Base-by-base conservation (phyloP, 30 jellyfish, hydroid and myxozoan genomes). In the Phacellophora camtschatica region DNA sequence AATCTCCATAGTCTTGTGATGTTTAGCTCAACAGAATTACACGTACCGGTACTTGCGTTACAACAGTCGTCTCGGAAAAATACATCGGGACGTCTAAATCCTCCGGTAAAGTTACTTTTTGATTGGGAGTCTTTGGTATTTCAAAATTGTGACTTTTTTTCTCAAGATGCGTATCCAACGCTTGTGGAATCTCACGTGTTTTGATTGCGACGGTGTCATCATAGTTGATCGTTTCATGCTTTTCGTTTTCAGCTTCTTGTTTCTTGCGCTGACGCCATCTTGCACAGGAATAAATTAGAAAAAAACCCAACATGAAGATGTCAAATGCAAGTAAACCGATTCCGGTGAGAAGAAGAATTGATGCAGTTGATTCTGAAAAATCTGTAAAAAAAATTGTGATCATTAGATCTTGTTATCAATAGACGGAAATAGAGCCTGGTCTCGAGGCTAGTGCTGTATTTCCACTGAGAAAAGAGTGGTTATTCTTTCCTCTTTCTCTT, bases 71-170 rank as follows among this genome's bases (percentile, higher is more conserved):
- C 43, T 67, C 81, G 18, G 81, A 67, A 43, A 67, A 22, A 12
- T 67, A 67, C 81, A 67, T 67, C 4, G 81, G 49, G 22, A 42
- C 81, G 25, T 67, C 81, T 25, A 67, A 67, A 16, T 67, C 81
- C 6, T 42, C 41, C 11, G 66, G 6, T 18, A 10, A 37, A 9
- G 66, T 15, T 67, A 5, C 51, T 5, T 15, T 20, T 19, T 39
- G 36, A 20, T 13, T 67, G n/a, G 13, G 28, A 15, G 1, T 13
- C 43, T 36, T 72, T 46, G 74, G 64, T n/a, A 23, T 50, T 16
- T 10, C 28, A 20, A 29, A 71, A 28, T 71, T 72, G 12, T 34
- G 19, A 12, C 3, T 25, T 28, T 15, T 13, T 13, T 15, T 16
- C 28, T 25, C 54, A 27, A 22, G 41, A 13, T 46, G 19, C 2